Conservation (phyloP, 2,113 vertebrate genomes). For the Coptodon bakossiorum region DNA sequence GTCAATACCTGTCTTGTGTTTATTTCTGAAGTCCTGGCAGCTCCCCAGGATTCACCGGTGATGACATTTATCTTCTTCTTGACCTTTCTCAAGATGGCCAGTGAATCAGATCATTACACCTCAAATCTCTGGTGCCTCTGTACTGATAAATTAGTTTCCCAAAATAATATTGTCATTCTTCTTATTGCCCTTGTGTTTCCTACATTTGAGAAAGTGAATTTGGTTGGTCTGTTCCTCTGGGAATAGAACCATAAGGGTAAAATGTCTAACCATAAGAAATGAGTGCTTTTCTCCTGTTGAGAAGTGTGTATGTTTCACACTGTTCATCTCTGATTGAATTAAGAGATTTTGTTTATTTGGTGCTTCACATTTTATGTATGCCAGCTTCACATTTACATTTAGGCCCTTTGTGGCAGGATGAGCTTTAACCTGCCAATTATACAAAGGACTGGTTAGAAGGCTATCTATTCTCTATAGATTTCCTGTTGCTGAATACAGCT, state of each 20-base stretch:
- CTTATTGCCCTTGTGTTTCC: conserved; percentile 1
- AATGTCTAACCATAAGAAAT: conserved; percentile 11
- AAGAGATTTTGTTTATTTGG: background rate
- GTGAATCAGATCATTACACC: conserved; percentile 59
- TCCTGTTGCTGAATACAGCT: conserved; percentile 22
- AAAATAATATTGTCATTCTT: conserved; percentile 53
- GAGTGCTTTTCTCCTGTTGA: background rate
- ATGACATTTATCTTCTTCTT: conserved; percentile 61
- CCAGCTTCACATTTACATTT: background rate
- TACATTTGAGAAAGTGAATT: background rate
- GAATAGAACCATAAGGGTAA: background rate
- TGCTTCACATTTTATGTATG: background rate
- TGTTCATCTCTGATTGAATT: background rate
- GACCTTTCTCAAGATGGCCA: conserved; percentile 54
- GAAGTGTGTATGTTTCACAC: background rate
- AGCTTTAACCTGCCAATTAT: conserved; percentile 56
- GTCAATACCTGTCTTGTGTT: conserved; percentile 50
- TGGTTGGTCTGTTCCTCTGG: background rate
- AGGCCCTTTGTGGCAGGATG: conserved; percentile 7
- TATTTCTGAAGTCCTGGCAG: conserved; percentile 34
- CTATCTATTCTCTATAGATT: conserved; percentile 54
- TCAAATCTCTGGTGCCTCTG: conserved; percentile 25
- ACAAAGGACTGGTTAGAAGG: conserved; percentile 3
- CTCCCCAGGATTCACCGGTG: conserved; percentile 23
- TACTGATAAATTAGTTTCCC: conserved; percentile 41